These are phyloP conservation scores for Protobothrops flavoviridis DNA, from an alignment of 2,113 vertebrate species.

Conservation along the genomic window DNA sequence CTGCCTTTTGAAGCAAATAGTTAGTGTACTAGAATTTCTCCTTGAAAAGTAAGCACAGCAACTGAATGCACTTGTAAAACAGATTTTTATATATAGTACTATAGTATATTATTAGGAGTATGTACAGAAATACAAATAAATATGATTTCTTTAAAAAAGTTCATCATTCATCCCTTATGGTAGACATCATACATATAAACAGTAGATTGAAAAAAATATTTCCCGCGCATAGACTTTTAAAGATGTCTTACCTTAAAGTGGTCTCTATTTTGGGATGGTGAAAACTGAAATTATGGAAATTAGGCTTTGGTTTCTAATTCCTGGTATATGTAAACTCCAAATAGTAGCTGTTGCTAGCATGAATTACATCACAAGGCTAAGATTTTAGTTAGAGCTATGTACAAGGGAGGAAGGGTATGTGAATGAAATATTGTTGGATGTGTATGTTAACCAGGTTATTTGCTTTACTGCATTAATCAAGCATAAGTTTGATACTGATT, in stretches of 20 bases:
- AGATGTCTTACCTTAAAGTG: background rate
- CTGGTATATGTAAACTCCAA: background rate
- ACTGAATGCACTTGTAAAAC: constrained; percentile 9
- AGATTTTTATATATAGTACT: background rate
- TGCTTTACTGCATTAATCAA: background rate
- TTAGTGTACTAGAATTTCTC: background rate
- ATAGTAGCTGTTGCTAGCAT: background rate
- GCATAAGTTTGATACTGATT: background rate
- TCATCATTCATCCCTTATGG: background rate
- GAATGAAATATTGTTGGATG: background rate
- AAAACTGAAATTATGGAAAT: background rate
- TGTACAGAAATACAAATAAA: background rate
- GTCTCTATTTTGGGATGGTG: background rate
- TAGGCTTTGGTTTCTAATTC: background rate
- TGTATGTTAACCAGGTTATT: background rate
- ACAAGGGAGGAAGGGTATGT: background rate
- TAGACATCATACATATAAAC: background rate
- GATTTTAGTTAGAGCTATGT: background rate
- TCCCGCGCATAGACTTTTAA: background rate
- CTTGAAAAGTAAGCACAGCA: background rate
- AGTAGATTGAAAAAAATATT: background rate
- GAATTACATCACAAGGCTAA: background rate
- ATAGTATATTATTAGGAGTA: background rate
- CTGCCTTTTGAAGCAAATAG: background rate
- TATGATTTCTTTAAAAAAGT: background rate